Base-by-base conservation (phyloP, 2,797 vertebrate genomes). In the Schizothorax lantsangensis region DNA sequence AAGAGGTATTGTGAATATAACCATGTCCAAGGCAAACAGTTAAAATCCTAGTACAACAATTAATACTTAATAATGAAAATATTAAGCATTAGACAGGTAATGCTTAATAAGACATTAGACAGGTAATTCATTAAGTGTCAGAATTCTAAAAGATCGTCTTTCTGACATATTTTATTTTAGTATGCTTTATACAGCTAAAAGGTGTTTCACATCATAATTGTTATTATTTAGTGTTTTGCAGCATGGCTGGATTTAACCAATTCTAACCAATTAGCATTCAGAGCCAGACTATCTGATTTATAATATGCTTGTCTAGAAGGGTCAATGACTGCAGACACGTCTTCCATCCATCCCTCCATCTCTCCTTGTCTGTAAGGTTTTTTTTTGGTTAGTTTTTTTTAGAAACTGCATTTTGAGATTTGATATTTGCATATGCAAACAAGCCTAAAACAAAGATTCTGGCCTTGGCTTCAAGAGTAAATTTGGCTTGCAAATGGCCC, bases 371-470 rank as follows among this genome's bases (percentile, higher is more conserved):
- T 8, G 21, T 40, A 38, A 0, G 19, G n/a, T 71, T 47, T 47
- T 11, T 40, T 17, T 15, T 17, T n/a, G n/a, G 3, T 15, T 49
- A 30, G 2, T 26, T 33, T 66, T 69, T 40, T 79, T 64, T 62
- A 23, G 14, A 79, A 79, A 64, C 78, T 43, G n/a, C 8, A 45
- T 69, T 81, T 81, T 81, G 43, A 69, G 45, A 30, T 21, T 33
- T 66, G 40, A 86, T 40, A 81, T 86, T 86, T 86, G 79, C 79
- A 66, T 81, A 86, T 86, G 79, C 85, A 86, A 86, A 85, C 26
- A 45, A 71, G 38, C 49, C 52, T 57, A 85, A 85, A 79, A 81
- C 68, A 86, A 86, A 74, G 57, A 54, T 43, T 81, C 54, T 86
- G 85, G 57, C 54, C 71, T 81, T 59, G 69, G 54, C 57, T 66